Conservation (phyloP, 2,888 invertebrate species). For the Hermaeophaga mercurialis region DNA sequence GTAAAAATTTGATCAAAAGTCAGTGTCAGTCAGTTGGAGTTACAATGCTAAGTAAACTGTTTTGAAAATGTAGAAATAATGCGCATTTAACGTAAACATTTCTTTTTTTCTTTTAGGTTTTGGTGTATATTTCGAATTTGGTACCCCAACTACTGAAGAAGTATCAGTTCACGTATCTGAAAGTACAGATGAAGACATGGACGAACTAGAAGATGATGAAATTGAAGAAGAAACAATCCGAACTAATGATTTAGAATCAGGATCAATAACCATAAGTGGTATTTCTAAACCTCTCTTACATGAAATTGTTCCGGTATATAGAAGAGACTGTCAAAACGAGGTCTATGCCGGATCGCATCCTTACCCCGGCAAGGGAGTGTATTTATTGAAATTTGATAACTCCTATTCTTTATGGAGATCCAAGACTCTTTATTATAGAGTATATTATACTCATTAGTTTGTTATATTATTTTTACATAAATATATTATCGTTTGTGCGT, state of each 20-base stretch:
- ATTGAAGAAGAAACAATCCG: constrained; percentile 58
- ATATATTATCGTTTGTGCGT: constrained; percentile 2
- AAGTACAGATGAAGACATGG: constrained; percentile 90
- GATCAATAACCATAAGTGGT: constrained; percentile 46
- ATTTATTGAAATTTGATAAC: constrained; percentile 98
- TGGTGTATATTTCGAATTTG: constrained; percentile 98
- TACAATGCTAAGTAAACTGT: no score
- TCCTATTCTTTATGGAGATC: constrained; percentile 99
- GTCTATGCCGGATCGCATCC: constrained; percentile 97
- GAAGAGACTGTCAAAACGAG: constrained; percentile 95
- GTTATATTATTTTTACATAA: constrained; percentile 4
- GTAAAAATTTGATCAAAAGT: no score
- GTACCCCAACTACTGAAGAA: constrained; percentile 78
- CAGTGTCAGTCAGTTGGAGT: no score
- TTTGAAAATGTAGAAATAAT: no score
- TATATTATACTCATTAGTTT: constrained; percentile 85
- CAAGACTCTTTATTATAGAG: constrained; percentile 98
- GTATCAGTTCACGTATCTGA: constrained; percentile 96
- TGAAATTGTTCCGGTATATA: constrained; percentile 91
- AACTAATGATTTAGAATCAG: constrained; percentile 67
- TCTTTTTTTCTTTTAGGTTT: constrained; percentile 70
- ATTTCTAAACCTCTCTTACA: constrained; percentile 67
- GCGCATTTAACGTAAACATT: no score
- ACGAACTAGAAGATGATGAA: constrained; percentile 61
- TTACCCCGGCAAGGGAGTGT: constrained; percentile 97